Evolutionary conservation across 2,888 invertebrate genomes (phyloP).

Genomic region (Caenorhabditis wallacei): DNA sequence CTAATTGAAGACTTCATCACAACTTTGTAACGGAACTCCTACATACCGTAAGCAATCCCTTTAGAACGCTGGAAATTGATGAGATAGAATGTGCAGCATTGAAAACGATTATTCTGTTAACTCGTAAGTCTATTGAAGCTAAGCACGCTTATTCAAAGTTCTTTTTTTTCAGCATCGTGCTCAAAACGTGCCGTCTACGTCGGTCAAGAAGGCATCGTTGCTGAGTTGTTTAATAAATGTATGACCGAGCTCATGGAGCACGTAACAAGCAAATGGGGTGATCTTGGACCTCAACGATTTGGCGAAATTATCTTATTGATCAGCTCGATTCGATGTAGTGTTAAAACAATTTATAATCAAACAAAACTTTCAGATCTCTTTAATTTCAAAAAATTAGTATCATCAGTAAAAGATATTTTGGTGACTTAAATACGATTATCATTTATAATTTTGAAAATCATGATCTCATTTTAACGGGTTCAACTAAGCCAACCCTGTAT

Average conservation of each 20-base stretch:
- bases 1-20: slow-evolving; percentile 57
- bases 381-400: slow-evolving; percentile 68
- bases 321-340: slow-evolving; percentile 63
- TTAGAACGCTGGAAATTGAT: slow-evolving; percentile 58
- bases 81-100: slow-evolving; percentile 63
- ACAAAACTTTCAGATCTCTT: slow-evolving; percentile 69
- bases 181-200: slow-evolving; percentile 50
- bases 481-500: too few species aligned
- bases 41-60: slow-evolving; percentile 51
- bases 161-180: slow-evolving; percentile 47
- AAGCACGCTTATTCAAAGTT: too few species aligned
- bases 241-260: slow-evolving; percentile 65
- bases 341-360: slow-evolving; percentile 66
- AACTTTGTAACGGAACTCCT: slow-evolving; percentile 61
- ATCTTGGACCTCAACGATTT: slow-evolving; percentile 58
- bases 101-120: slow-evolving; percentile 61
- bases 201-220: slow-evolving; percentile 43
- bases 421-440: slow-evolving; percentile 34
- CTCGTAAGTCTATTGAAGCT: slow-evolving; percentile 62
- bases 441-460: too few species aligned
- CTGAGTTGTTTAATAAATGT: slow-evolving; percentile 39
- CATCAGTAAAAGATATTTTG: slow-evolving; percentile 65
- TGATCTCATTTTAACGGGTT: too few species aligned
- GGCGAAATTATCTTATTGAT: slow-evolving; percentile 67
- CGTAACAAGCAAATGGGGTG: slow-evolving; percentile 36